Percentiles rank a stretch among this genome's conserved stretches.
phyloP scores from a whole-genome alignment of 2,888 invertebrate species.

The Nomada lathburiana region DNA sequence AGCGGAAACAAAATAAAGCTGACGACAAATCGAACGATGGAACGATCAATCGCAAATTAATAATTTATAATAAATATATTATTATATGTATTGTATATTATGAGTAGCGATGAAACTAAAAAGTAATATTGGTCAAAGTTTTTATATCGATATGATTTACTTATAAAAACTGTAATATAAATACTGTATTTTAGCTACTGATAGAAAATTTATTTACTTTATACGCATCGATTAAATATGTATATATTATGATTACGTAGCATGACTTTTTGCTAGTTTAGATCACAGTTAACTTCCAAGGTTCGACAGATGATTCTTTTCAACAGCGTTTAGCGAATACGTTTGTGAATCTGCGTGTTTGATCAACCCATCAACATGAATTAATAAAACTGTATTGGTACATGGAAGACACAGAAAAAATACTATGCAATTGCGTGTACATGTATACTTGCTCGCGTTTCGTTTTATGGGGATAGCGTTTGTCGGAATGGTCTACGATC shows the following conservation, averaged over 20 bases:
- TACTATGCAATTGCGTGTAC: conserved; percentile 25
- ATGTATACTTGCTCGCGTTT: conserved; percentile 19
- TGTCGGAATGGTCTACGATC: background rate
- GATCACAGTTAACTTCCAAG: conserved; percentile 65
- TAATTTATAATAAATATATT: background rate
- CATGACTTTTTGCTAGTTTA: conserved; percentile 46
- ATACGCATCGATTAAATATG: conserved; percentile 51
- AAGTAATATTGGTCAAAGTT: background rate
- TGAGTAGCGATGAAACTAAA: background rate
- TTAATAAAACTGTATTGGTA: conserved; percentile 32
- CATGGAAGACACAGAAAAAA: conserved; percentile 55
- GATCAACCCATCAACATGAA: conserved; percentile 12
- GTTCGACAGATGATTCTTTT: conserved; percentile 31
- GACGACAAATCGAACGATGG: conserved; percentile 13
- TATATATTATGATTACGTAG: conserved; percentile 53
- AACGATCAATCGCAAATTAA: background rate
- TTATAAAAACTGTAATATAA: conserved; percentile 40
- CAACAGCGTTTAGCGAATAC: conserved; percentile 23
- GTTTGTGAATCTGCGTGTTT: conserved; percentile 16
- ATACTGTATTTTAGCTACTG: conserved; percentile 31
- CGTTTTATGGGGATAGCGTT: conserved; percentile 20
- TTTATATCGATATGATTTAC: background rate
- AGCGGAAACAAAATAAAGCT: conserved; percentile 28
- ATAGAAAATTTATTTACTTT: conserved; percentile 57
- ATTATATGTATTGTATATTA: background rate